These are phyloP conservation scores for Macrotus californicus DNA, from an alignment of 2,113 vertebrate genomes.

Conservation along the genomic window DNA sequence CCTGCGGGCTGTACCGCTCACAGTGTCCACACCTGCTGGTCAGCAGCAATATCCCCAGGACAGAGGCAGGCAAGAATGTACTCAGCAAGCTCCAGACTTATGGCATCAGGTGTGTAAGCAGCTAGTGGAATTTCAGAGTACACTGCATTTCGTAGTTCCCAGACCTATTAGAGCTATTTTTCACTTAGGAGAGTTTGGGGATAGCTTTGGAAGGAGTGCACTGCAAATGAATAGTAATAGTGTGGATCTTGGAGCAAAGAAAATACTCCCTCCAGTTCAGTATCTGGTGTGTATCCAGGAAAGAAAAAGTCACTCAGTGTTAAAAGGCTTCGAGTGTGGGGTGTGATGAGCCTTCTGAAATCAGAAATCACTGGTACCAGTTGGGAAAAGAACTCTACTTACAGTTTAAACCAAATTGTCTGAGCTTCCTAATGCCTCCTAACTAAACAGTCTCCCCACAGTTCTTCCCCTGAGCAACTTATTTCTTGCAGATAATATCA, in stretches of 20 bases:
- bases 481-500: background rate
- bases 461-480: background rate
- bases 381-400: background rate
- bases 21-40: background rate
- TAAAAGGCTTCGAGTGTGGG: background rate
- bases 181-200: conserved; percentile 45
- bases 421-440: background rate
- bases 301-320: background rate
- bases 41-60: background rate
- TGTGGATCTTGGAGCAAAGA: background rate
- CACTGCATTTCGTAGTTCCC: conserved; percentile 20
- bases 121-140: conserved; percentile 8
- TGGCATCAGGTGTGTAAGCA: background rate
- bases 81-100: background rate
- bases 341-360: background rate
- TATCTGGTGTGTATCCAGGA: background rate
- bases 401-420: background rate
- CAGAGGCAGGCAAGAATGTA: background rate
- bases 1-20: background rate
- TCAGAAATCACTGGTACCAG: background rate
- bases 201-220: background rate
- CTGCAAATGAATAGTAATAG: conserved; percentile 47
- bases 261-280: conserved; percentile 3
- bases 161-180: conserved; percentile 52
- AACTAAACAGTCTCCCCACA: background rate